Evolutionary conservation across 92 coral and sea anemone species (phyloP).

Genomic region (Desmophyllum pertusum): DNA sequence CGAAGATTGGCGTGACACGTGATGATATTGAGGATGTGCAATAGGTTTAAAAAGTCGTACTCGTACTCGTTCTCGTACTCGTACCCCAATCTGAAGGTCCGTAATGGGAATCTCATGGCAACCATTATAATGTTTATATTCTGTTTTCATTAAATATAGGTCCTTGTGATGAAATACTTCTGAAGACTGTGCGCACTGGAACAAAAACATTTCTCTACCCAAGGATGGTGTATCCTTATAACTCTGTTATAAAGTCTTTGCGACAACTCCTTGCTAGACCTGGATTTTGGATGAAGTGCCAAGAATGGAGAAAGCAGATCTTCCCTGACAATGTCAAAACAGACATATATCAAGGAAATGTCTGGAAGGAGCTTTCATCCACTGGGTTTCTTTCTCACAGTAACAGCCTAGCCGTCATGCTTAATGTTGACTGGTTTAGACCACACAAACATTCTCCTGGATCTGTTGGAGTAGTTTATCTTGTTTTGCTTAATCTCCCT

Average conservation of each 20-base stretch:
- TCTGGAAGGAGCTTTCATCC: slow-evolving; percentile 60
- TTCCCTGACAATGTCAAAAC: slow-evolving; percentile 21
- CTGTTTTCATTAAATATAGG: too few species aligned
- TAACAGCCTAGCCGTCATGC: slow-evolving; percentile 60
- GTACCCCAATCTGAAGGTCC: too few species aligned
- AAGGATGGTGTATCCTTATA: slow-evolving; percentile 64
- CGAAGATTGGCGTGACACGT: too few species aligned
- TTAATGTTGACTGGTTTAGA: too few species aligned
- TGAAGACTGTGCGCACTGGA: slow-evolving; percentile 56
- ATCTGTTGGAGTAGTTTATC: too few species aligned
- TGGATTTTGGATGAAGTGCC: slow-evolving; percentile 61
- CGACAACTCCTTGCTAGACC: slow-evolving; percentile 47
- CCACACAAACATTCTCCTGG: too few species aligned
- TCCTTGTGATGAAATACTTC: slow-evolving; percentile 66
- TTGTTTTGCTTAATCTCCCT: too few species aligned
- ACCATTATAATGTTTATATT: too few species aligned
- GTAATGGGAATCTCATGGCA: too few species aligned
- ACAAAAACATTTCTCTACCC: slow-evolving; percentile 56
- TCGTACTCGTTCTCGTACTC: too few species aligned
- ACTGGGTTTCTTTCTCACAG: slow-evolving; percentile 31
- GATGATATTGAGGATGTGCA: too few species aligned
- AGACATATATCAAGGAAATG: slow-evolving; percentile 54
- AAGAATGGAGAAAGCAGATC: slow-evolving; percentile 37
- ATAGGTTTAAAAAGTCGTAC: too few species aligned
- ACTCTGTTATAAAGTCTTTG: slow-evolving; percentile 42